Evolutionary conservation across 2,113 vertebrate genomes (phyloP).

Genomic region (Zingel zingel): DNA sequence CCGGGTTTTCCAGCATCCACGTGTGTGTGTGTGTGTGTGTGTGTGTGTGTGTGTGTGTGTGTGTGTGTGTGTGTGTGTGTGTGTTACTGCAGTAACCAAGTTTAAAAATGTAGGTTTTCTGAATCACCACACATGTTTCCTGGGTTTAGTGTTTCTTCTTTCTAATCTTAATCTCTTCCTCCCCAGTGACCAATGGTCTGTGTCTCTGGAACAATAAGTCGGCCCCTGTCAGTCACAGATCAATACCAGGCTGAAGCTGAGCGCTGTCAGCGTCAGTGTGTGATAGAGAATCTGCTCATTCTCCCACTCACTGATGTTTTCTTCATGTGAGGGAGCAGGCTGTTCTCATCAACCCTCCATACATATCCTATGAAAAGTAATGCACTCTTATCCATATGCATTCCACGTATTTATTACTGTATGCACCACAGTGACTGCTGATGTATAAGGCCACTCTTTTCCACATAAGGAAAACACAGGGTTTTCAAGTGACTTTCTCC

Average conservation of each 20-base stretch:
- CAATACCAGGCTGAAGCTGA: too few relatives aligned
- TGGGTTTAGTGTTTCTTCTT: neutral
- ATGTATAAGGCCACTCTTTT: too few relatives aligned
- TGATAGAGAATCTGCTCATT: neutral
- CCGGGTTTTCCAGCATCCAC: too few relatives aligned
- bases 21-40: too few relatives aligned
- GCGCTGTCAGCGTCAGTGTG: neutral
- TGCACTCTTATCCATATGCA: too few relatives aligned
- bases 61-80: too few relatives aligned
- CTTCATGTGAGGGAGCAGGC: neutral
- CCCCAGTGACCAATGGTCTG: neutral
- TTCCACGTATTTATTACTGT: too few relatives aligned
- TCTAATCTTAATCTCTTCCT: slow-evolving; percentile 28
- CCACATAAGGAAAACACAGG: too few relatives aligned
- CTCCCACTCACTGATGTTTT: neutral
- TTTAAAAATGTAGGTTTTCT: neutral
- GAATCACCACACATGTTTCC: neutral
- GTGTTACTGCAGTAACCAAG: neutral
- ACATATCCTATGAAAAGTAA: too few relatives aligned
- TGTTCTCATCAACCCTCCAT: neutral
- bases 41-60: too few relatives aligned
- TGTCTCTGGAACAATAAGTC: neutral
- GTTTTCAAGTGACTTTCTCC: too few relatives aligned
- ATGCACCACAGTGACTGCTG: too few relatives aligned
- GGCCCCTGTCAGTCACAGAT: neutral